Base-by-base conservation (phyloP, 2,888 invertebrate species). In the Gastracanthus pulcherrimus region DNA sequence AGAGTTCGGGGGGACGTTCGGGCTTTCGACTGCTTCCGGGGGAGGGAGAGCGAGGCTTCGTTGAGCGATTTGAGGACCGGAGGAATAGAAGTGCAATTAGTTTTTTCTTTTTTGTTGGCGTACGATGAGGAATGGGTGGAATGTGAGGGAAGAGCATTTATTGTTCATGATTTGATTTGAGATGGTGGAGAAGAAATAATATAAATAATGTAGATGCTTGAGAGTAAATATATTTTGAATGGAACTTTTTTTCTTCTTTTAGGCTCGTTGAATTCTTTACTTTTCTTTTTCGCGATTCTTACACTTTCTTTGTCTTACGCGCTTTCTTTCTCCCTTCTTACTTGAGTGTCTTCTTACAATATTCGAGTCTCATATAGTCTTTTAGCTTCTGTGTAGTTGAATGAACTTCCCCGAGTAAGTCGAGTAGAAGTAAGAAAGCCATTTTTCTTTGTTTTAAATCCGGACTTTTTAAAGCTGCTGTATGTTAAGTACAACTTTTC, bases 361-460 rank as follows among this genome's bases (percentile, higher is more conserved):
- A 45, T 38, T 58, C 45, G 41, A 71, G 70, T 70, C 80, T 70
- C 41, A 11, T 31, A 76, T 76, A 76, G 41, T 78, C 58, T 76
- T 62, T 62, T 55, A 55, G 62, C 51, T 74, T 81, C 41, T 31
- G 13, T 51, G 31, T 71, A 82, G 82, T 76, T 81, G 66, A 81
- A 81, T 16, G 83, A 80, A 83, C 80, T 74, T 48, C 48, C 41
- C 38, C 23, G 23, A 34, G 34, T n/a, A 29, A 11, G n/a, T n/a
- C 0, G 16, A 60, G 16, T 16, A 5, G 58, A 29, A 13, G 6
- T 29, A 31, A 60, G 31, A 60, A 31, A 29, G 31, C 16, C 3
- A 4, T 9, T 58, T 29, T 16, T 31, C 29, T 29, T 60, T 60
- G 16, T 31, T 60, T 31, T 29, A 7, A 58, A 26, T 29, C 11